These are phyloP conservation scores for Lycodopsis pacificus DNA, from an alignment of 2,797 vertebrate species.

Conservation along the genomic window DNA sequence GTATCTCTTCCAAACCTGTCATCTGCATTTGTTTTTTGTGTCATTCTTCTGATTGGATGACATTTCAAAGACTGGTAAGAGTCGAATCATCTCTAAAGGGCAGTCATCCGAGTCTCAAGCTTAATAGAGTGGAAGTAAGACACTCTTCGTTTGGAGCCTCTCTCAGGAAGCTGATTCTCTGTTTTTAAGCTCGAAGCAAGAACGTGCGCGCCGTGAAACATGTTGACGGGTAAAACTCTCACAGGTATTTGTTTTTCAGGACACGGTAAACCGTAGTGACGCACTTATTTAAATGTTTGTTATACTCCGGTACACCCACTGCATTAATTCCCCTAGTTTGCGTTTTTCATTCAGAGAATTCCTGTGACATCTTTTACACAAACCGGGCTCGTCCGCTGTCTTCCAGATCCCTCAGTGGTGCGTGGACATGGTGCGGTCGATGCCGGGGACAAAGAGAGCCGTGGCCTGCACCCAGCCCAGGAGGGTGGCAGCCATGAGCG, in stretches of 20 bases:
- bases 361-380: not conserved
- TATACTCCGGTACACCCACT: not conserved
- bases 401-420: constrained; percentile 97
- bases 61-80: constrained; percentile 53
- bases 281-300: not conserved
- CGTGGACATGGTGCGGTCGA: constrained; percentile 92
- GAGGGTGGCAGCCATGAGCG: constrained; percentile 96
- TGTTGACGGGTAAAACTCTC: constrained; percentile 3
- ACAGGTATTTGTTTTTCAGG: constrained; percentile 1
- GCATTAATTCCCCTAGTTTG: not conserved
- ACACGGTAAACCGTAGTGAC: not conserved
- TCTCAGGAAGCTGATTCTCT: constrained; percentile 19
- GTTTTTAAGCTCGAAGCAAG: constrained; percentile 15
- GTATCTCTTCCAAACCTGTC: constrained; percentile 32
- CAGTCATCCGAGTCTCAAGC: constrained; percentile 44
- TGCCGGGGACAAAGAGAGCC: constrained; percentile 91
- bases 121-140: constrained; percentile 48
- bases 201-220: not conserved
- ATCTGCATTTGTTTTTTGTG: constrained; percentile 18
- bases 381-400: not conserved
- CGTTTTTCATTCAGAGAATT: not conserved
- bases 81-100: constrained; percentile 38
- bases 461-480: constrained; percentile 96
- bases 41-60: constrained; percentile 52
- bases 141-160: constrained; percentile 14